Evolutionary conservation across 2,888 invertebrate species (phyloP).

Genomic region (Leuctra nigra): DNA sequence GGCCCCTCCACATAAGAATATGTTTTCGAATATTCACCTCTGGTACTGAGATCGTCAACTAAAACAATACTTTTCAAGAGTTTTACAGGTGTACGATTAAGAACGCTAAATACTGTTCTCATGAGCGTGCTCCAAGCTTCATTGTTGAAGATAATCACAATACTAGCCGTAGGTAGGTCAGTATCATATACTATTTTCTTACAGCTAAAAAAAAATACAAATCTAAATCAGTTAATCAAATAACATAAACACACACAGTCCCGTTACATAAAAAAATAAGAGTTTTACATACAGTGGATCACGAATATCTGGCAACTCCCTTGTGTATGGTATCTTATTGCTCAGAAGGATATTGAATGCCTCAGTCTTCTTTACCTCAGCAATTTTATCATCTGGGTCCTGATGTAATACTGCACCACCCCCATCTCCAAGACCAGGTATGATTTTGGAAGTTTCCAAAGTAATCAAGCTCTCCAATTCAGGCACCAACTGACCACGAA

Average conservation of each 20-base stretch:
- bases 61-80: conserved; percentile 86
- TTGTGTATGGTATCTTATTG: conserved; percentile 77
- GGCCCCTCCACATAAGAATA: background rate
- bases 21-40: conserved; percentile 42
- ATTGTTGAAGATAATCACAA: conserved; percentile 84
- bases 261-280: conserved; percentile 10
- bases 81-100: conserved; percentile 62
- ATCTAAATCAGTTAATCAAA: background rate
- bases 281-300: conserved; percentile 39
- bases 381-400: conserved; percentile 53
- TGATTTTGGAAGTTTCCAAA: conserved; percentile 57
- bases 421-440: conserved; percentile 63
- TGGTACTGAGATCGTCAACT: conserved; percentile 89
- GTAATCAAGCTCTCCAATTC: conserved; percentile 46
- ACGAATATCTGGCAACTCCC: conserved; percentile 63
- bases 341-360: conserved; percentile 86
- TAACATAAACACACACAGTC: no score
- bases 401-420: conserved; percentile 60
- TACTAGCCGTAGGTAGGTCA: conserved; percentile 62
- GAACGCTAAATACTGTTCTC: conserved; percentile 83
- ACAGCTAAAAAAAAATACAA: conserved; percentile 45
- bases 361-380: conserved; percentile 68
- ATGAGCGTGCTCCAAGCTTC: conserved; percentile 82
- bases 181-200: conserved; percentile 53
- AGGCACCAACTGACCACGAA: background rate